Percentiles rank a stretch among this genome's conserved stretches.
phyloP scores from a whole-genome alignment of 1,140 invertebrate species.

The Pachyrhynchus sulphureomaculatus region DNA sequence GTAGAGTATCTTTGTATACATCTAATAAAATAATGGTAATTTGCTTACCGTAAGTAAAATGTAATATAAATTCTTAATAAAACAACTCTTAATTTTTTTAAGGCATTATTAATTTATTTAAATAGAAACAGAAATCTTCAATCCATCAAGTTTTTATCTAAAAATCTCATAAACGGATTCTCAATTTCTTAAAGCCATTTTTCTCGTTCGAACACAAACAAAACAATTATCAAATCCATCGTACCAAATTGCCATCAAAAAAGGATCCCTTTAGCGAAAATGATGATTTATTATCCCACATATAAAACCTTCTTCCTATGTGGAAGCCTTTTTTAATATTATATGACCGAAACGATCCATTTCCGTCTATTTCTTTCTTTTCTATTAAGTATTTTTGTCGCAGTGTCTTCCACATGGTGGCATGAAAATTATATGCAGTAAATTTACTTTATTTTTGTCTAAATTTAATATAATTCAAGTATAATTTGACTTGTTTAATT shows the following conservation, averaged over 20 bases:
- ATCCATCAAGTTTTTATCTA: no score
- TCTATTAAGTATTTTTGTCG: conserved; percentile 22
- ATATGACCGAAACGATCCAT: conserved; percentile 23
- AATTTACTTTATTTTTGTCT: no score
- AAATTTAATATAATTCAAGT: no score
- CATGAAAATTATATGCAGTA: no score
- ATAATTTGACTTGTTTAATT: no score
- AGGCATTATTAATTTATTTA: no score
- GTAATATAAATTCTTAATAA: no score
- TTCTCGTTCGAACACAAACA: not conserved
- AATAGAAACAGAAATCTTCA: no score
- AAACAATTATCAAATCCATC: conserved; percentile 16
- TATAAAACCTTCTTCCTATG: conserved; percentile 19
- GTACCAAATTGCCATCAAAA: conserved; percentile 24
- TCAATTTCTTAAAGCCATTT: conserved; percentile 5
- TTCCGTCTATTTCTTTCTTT: conserved; percentile 21
- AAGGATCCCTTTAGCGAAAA: conserved; percentile 28
- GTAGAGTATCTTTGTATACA: no score
- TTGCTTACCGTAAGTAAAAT: no score
- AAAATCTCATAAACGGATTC: not conserved
- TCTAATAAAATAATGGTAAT: no score
- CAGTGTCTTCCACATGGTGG: not conserved
- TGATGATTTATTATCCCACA: conserved; percentile 25
- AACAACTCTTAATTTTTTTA: no score
- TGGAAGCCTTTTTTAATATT: conserved; percentile 21